Conservation (phyloP, 2,797 vertebrate species). For the Fistularia tabacaria region DNA sequence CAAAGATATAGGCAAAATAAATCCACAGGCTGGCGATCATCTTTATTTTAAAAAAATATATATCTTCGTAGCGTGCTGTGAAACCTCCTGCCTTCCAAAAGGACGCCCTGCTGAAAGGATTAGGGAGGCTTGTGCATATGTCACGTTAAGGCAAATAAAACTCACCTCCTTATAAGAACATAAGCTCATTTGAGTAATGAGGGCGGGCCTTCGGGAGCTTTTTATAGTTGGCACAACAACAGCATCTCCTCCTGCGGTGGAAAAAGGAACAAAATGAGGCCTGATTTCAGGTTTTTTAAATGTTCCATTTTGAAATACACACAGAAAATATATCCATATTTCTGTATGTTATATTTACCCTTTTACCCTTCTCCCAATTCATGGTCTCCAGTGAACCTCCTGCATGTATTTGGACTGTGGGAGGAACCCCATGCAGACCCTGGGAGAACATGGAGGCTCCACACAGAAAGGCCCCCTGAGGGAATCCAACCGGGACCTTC, state of each 20-base stretch:
- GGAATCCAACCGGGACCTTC: no score
- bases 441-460: no score
- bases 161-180: constrained; percentile 76
- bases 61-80: constrained; percentile 22
- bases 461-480: no score
- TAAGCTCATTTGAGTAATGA: constrained; percentile 94
- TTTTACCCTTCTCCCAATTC: no score
- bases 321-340: no score
- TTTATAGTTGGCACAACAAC: constrained; percentile 67
- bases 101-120: constrained; percentile 77
- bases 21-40: constrained; percentile 38
- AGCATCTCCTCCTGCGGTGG: constrained; percentile 6
- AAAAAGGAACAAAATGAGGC: background rate
- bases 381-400: no score
- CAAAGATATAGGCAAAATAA: constrained; percentile 33
- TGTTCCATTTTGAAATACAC: no score
- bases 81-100: constrained; percentile 42
- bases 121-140: constrained; percentile 86
- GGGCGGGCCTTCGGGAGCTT: constrained; percentile 63
- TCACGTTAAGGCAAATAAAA: constrained; percentile 73
- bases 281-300: background rate
- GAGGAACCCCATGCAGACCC: no score
- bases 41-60: constrained; percentile 21
- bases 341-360: no score
- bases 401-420: no score